These are phyloP conservation scores for Drosophila subobscura DNA, from an alignment of 1,140 invertebrate species.

Conservation along the genomic window DNA sequence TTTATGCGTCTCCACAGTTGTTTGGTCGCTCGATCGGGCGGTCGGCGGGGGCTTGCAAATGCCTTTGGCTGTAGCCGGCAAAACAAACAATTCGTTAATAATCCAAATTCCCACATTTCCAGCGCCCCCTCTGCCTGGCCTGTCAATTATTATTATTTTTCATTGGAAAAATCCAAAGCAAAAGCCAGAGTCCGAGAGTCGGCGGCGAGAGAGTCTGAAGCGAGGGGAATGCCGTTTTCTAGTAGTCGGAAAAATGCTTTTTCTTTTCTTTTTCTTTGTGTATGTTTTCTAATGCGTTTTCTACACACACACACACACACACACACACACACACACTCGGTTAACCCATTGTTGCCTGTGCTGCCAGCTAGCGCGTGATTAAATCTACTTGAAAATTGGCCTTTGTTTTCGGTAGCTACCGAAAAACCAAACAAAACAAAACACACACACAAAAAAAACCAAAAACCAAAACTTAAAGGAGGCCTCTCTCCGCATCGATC, in stretches of 20 bases:
- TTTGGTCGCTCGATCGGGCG: no score
- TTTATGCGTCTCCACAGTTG: constrained; percentile 61
- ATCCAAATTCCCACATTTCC: constrained; percentile 80
- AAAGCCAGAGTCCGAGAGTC: constrained; percentile 38
- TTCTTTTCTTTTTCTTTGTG: constrained; percentile 19
- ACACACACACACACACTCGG: constrained; percentile 21
- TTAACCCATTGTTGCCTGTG: constrained; percentile 63
- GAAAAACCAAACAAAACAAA: constrained; percentile 36
- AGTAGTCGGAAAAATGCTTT: constrained; percentile 9
- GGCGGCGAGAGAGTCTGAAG: no score
- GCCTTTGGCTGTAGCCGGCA: constrained; percentile 28
- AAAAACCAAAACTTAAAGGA: constrained; percentile 28
- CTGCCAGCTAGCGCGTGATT: constrained; percentile 69
- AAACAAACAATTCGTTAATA: constrained; percentile 80
- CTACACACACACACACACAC: constrained; percentile 51
- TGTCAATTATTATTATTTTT: constrained; percentile 83
- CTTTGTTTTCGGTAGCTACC: constrained; percentile 69
- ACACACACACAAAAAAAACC: no score
- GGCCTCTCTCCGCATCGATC: constrained; percentile 11
- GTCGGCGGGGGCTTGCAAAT: constrained; percentile 8
- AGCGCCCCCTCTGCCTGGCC: constrained; percentile 59
- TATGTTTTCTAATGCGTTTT: constrained; percentile 74
- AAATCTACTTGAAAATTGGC: constrained; percentile 80
- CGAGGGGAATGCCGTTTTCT: constrained; percentile 51
- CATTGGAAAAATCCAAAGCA: constrained; percentile 77